A percentile compares a stretch with the other conserved stretches of the same genome.
Conservation (phyloP, 2,113 vertebrate genomes). For the Crotophaga sulcirostris region DNA sequence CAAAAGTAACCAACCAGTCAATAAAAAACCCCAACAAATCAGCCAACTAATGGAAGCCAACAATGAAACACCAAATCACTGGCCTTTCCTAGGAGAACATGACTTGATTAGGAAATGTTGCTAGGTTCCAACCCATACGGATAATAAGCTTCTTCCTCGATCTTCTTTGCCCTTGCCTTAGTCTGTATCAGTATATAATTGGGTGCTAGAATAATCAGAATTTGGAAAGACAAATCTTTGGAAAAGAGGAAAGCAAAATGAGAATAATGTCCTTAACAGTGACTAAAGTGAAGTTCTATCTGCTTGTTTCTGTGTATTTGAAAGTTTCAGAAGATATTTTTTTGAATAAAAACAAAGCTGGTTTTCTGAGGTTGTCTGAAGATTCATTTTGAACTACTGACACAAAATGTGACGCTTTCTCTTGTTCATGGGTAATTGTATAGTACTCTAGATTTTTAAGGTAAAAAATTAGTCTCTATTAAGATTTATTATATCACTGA, state of each 20-base stretch:
- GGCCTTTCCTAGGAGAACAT: not conserved
- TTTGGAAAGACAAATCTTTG: not conserved
- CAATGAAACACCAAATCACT: not conserved
- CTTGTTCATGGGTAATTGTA: not conserved
- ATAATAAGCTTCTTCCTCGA: fast-evolving
- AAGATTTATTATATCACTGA: not conserved
- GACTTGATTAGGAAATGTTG: not conserved
- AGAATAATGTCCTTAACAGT: not conserved
- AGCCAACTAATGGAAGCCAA: not conserved
- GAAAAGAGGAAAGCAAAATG: not conserved
- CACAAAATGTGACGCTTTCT: not conserved
- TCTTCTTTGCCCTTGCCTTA: not conserved
- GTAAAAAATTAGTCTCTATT: not conserved
- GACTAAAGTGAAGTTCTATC: not conserved
- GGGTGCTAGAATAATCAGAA: not conserved
- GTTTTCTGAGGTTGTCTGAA: not conserved
- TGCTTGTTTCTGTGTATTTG: not conserved
- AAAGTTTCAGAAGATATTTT: not conserved
- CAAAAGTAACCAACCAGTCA: not conserved
- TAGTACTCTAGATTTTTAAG: not conserved
- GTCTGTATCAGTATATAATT: not conserved
- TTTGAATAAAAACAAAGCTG: not conserved
- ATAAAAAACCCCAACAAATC: not conserved
- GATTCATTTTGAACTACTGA: not conserved
- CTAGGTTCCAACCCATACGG: not conserved